Base-by-base conservation (phyloP, 2,113 vertebrate genomes). In the Neogobius melanostomus region DNA sequence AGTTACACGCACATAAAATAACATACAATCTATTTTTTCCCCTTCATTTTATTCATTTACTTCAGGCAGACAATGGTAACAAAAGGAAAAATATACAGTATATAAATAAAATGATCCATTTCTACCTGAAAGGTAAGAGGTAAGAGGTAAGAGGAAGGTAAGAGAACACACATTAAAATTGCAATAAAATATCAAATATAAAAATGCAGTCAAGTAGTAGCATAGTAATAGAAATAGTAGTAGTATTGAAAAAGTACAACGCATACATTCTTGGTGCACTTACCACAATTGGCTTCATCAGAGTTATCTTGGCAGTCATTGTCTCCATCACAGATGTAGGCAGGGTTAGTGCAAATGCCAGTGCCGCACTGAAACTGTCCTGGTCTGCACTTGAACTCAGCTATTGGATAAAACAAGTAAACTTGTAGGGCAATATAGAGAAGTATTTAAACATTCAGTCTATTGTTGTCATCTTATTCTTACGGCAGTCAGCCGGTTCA, bases 231-330 rank as follows among this genome's bases (percentile, higher is more conserved):
- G 21, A 21, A 21, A 21, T 21, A 1, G 21, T 21, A 21, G 21
- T 21, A 21, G 21, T 21, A 21, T 21, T 21, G 21, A 21, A 21
- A 21, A 21, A 21, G 21, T 15, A 46, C 8, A 44, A 17, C 60
- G 46, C 9, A 48, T 11, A 21, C 9, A 16, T 9, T 21, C 9
- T 48, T 45, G 46, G 8, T 64, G 44, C 2, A 76, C 47, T 0
- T 86, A 98, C 97, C 96, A 0, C 97, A 99, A 88, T 98, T 99
- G 87, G 96, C 95, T 75, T 98, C 97, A 0, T 99, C 97, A 0
- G 96, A 98, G 84, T 94, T 96, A 92, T 99, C 97, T 87, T 98
- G 97, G 83, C 97, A 99, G 91, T 99, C 97, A 0, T 99, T 98
- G 93, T 99, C 97, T 1, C 97, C 97, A 0, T 99, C 97, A 3